These are phyloP conservation scores for Trichonephila inaurata DNA, from an alignment of 1,140 invertebrate genomes.

Conservation along the genomic window DNA sequence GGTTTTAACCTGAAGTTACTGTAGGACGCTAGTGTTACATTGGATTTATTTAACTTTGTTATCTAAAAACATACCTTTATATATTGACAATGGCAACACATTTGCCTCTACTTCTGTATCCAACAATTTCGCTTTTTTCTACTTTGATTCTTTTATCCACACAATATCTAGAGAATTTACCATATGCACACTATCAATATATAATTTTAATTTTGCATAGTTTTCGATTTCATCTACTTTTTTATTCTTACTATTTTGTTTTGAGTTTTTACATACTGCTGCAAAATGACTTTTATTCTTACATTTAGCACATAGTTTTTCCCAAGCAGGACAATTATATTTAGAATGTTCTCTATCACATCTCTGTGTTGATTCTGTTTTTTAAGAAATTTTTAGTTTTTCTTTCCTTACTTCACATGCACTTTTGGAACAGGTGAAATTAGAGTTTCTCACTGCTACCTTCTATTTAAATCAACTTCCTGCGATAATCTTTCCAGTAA, in stretches of 20 bases:
- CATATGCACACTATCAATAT: neutral
- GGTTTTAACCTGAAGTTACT: constrained; percentile 28
- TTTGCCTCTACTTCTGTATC: constrained; percentile 52
- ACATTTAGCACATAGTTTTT: constrained; percentile 4
- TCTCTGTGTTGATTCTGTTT: neutral
- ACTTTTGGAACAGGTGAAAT: neutral
- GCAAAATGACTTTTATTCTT: constrained; percentile 25
- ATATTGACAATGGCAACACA: neutral
- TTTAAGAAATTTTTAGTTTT: neutral
- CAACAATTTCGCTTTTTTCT: neutral
- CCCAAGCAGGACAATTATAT: constrained; percentile 18
- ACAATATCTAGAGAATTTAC: neutral
- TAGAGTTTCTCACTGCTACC: neutral
- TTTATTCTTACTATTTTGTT: neutral
- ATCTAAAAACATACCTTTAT: neutral
- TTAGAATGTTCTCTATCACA: constrained; percentile 18
- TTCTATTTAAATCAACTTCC: constrained; percentile 20
- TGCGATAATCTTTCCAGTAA: neutral
- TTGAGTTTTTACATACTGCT: neutral
- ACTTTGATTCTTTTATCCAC: constrained; percentile 11
- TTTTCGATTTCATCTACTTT: constrained; percentile 45
- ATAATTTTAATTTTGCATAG: neutral
- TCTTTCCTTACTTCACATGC: neutral
- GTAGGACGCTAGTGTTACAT: constrained; percentile 19
- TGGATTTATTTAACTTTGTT: neutral